A percentile compares a stretch with the other conserved stretches of the same genome.
phyloP scores from a whole-genome alignment of 2,113 vertebrate species.

The Tenrec ecaudatus region DNA sequence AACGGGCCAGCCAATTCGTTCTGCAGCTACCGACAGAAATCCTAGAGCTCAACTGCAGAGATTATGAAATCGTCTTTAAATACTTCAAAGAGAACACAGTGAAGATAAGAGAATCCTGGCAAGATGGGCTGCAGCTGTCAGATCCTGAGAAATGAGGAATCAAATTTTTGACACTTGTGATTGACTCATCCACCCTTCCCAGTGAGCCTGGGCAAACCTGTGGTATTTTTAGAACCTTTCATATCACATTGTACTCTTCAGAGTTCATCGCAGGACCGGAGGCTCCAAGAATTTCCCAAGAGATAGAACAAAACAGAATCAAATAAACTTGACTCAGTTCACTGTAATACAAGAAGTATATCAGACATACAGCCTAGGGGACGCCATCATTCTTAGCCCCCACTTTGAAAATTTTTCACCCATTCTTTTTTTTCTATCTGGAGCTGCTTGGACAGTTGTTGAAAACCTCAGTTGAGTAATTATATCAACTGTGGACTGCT shows the following conservation, averaged over 20 bases:
- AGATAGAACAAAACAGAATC: conserved; percentile 58
- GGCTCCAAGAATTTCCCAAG: conserved; percentile 60
- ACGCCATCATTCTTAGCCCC: conserved; percentile 4
- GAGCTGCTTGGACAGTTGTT: conserved; percentile 45
- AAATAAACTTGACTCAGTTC: conserved; percentile 57
- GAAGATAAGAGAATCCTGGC: conserved; percentile 84
- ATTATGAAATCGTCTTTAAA: conserved; percentile 81
- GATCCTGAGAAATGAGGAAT: conserved; percentile 85
- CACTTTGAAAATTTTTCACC: conserved; percentile 30
- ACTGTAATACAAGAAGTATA: conserved; percentile 27
- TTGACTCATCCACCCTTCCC: conserved; percentile 85
- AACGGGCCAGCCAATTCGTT: conserved; percentile 68
- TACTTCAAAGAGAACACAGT: conserved; percentile 79
- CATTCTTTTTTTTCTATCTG: not conserved
- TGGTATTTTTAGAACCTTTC: conserved; percentile 87
- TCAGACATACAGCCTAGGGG: not conserved
- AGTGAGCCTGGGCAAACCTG: conserved; percentile 85
- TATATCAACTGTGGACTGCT: conserved; percentile 62
- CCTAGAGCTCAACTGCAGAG: conserved; percentile 76
- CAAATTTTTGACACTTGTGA: conserved; percentile 86
- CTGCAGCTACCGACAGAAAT: conserved; percentile 72
- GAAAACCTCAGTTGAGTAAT: conserved; percentile 11
- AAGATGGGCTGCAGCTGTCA: conserved; percentile 85
- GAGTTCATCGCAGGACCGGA: conserved; percentile 79
- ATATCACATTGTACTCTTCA: conserved; percentile 82